These are phyloP conservation scores for Toxostoma redivivum DNA, from an alignment of 2,113 vertebrate species.

Conservation along the genomic window DNA sequence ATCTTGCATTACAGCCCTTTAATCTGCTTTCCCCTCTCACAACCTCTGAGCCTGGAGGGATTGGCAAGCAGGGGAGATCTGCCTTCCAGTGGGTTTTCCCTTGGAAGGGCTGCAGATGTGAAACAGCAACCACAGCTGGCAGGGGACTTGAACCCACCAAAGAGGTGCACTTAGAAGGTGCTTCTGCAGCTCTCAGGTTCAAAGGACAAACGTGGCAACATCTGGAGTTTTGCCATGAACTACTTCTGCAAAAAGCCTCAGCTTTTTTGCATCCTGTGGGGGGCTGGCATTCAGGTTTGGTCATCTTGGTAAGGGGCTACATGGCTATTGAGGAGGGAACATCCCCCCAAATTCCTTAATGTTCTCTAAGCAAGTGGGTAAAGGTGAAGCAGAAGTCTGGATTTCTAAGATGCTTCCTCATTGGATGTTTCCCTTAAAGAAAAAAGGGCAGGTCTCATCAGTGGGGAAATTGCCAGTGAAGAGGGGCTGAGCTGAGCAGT, in stretches of 20 bases:
- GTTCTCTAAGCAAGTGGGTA: neutral
- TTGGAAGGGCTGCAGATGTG: neutral
- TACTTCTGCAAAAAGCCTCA: neutral
- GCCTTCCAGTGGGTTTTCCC: neutral
- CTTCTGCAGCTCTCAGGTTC: neutral
- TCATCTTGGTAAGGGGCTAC: neutral
- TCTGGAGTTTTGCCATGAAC: neutral
- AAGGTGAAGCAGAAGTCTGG: neutral
- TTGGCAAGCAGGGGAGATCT: fast-evolving
- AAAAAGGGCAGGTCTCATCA: neutral
- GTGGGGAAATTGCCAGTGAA: neutral
- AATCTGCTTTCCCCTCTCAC: neutral
- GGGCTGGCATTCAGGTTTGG: neutral
- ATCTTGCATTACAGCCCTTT: neutral
- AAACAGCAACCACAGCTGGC: neutral
- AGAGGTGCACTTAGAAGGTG: neutral
- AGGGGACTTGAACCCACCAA: neutral
- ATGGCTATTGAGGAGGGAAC: fast-evolving
- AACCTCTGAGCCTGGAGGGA: neutral
- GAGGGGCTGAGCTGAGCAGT: neutral
- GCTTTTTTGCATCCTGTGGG: fast-evolving
- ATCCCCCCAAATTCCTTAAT: neutral
- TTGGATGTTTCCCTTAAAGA: neutral
- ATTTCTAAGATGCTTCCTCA: neutral
- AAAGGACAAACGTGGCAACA: neutral